A percentile compares a stretch with the other conserved stretches of the same genome.
phyloP scores from a whole-genome alignment of 2,797 vertebrate species.

The Hirundo rustica region DNA sequence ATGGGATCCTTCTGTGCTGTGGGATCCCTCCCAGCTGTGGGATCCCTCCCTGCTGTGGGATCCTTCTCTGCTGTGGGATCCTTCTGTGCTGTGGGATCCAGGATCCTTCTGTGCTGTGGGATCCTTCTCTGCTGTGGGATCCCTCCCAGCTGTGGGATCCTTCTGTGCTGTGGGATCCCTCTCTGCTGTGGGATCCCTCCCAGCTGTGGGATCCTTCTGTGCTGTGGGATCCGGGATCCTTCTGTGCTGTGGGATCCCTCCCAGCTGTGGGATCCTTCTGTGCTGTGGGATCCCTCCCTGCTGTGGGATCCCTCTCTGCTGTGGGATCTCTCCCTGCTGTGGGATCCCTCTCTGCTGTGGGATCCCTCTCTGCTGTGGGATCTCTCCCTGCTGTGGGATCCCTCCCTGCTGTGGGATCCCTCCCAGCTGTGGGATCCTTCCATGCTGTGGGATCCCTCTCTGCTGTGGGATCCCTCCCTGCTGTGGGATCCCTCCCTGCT shows the following conservation, averaged over 20 bases:
- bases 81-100: too few relatives aligned
- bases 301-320: neutral
- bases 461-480: too few relatives aligned
- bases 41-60: neutral
- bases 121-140: neutral
- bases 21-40: neutral
- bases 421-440: neutral
- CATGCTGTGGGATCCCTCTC: too few relatives aligned
- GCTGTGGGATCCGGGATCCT: neutral
- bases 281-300: neutral
- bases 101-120: too few relatives aligned
- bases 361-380: neutral
- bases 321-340: neutral
- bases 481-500: accelerated
- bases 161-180: neutral
- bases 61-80: neutral
- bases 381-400: neutral
- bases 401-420: too few relatives aligned
- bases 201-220: too few relatives aligned
- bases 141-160: too few relatives aligned
- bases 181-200: neutral
- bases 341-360: neutral
- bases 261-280: neutral
- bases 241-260: neutral
- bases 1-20: neutral